phyloP scores from a whole-genome alignment of 2,113 vertebrate species.

The Tupaia tana region DNA sequence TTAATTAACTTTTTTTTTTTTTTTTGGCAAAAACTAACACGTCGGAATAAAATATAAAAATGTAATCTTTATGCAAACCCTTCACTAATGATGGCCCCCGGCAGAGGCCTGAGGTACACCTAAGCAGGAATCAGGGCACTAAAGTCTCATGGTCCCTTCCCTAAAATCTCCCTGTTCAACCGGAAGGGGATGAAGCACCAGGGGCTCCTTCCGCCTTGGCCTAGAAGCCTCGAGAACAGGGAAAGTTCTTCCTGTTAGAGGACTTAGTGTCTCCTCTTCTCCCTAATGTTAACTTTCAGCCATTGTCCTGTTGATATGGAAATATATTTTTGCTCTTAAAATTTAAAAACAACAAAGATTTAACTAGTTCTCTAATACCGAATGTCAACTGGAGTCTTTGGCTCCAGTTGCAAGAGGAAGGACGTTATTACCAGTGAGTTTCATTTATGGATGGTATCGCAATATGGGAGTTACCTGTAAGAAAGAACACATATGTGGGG shows the following conservation, averaged over 20 bases:
- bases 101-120: conserved; percentile 56
- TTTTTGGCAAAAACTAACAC: conserved; percentile 76
- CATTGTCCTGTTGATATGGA: neutral
- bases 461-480: neutral
- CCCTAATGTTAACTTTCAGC: neutral
- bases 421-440: neutral
- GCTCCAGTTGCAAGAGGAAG: neutral
- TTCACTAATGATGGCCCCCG: conserved; percentile 72
- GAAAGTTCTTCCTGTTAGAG: neutral
- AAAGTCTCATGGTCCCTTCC: neutral
- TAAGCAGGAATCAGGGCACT: conserved; percentile 53
- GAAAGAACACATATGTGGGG: neutral
- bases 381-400: neutral
- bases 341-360: neutral
- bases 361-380: neutral
- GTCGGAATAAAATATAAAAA: conserved; percentile 81
- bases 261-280: neutral
- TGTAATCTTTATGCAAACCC: conserved; percentile 79
- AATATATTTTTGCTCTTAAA: conserved; percentile 10
- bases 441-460: neutral
- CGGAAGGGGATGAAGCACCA: neutral
- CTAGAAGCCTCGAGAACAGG: neutral
- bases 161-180: neutral
- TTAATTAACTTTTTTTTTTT: conserved; percentile 77
- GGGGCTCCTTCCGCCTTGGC: neutral